Base-by-base conservation (phyloP, 2,797 vertebrate genomes). In the Apogon talboti region DNA sequence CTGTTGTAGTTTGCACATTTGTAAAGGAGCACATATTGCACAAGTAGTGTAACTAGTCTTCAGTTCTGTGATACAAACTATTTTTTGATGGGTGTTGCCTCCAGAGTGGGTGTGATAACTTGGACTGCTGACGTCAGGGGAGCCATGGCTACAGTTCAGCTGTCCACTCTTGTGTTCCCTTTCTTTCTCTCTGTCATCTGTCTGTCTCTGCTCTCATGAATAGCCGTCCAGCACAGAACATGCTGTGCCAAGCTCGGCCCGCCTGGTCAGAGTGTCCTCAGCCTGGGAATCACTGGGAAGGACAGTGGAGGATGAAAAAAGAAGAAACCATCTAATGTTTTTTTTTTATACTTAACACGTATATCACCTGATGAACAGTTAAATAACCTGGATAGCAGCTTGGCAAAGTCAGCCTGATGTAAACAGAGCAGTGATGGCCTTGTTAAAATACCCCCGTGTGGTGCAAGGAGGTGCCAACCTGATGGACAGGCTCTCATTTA, bases 401-500 rank as follows among this genome's bases (percentile, higher is more conserved):
- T 59, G 46, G 24, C 33, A 51, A 54, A 74, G 59, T 60, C 51
- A 61, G 45, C 42, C 57, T 56, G 55, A 51, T 59, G 66, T 81
- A 49, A 50, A 56, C 42, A 43, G 30, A 19, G 38, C 71, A 79
- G 68, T 14, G 48, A 62, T 70, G 48, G 66, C 71, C 88, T 90
- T 46, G 80, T 92, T 88, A 91, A 92, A 87, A 91, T 91, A 71
- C 79, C 66, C 37, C 10, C 44, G 46, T 64, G 76, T 44, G 30
- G 64, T 56, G n/a, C 52, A 19, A 68, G 60, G 64, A 89, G 83
- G 83, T 82, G 89, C 37, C 78, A 88, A 79, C 66, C 78, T 89
- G 82, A 75, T 66, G 85, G 76, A 81, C 0, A n/a, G 64, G 55
- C 30, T 71, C 54, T 78, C 68, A 66, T 74, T 85, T 71, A 64